Evolutionary conservation across 2,113 vertebrate genomes (phyloP).

Genomic region (Dasyurus viverrinus): DNA sequence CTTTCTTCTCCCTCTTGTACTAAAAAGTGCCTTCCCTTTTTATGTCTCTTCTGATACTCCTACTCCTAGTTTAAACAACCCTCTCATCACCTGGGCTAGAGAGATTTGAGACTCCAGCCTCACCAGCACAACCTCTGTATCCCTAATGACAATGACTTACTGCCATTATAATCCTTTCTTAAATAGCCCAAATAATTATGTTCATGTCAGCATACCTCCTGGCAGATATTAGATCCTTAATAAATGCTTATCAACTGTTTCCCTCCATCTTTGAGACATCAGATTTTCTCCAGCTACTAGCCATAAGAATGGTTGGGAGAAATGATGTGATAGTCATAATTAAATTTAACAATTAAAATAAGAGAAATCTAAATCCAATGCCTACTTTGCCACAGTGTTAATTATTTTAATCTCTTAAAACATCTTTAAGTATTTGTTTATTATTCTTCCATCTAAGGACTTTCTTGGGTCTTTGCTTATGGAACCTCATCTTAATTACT

Average conservation of each 20-base stretch:
- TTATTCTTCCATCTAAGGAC: too few relatives aligned
- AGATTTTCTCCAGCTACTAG: too few relatives aligned
- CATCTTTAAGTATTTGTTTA: too few relatives aligned
- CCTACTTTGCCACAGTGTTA: too few relatives aligned
- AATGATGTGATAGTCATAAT: too few relatives aligned
- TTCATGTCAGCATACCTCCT: neutral
- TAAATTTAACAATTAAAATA: too few relatives aligned
- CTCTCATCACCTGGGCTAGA: neutral
- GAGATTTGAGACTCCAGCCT: neutral
- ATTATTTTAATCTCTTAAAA: too few relatives aligned
- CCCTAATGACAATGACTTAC: neutral
- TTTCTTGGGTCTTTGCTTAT: too few relatives aligned
- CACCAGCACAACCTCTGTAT: neutral
- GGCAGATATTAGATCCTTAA: neutral
- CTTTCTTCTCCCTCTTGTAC: neutral
- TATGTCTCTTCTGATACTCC: neutral
- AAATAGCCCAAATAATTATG: neutral
- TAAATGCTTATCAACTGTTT: neutral
- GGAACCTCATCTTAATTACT: too few relatives aligned
- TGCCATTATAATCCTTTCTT: neutral
- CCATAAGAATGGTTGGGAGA: too few relatives aligned
- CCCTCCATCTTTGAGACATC: neutral
- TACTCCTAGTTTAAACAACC: neutral
- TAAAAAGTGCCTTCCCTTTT: neutral
- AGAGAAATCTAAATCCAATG: too few relatives aligned